Percentiles rank a stretch among this genome's conserved stretches.
Conservation (phyloP, 2,888 invertebrate genomes). For the Lampropteryx suffumata region DNA sequence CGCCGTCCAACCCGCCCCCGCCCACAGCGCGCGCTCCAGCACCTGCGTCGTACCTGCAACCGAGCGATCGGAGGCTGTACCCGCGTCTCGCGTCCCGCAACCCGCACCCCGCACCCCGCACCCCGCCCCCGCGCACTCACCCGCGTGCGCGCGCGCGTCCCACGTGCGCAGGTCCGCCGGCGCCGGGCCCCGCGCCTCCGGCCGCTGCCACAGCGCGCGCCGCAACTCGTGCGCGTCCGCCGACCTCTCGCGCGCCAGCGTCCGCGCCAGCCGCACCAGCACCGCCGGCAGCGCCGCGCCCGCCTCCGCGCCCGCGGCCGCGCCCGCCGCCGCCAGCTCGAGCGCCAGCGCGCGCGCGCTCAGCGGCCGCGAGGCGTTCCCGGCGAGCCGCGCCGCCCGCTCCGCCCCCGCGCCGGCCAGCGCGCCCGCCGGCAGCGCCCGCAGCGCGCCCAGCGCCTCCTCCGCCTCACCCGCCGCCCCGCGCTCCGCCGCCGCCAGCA, state of each 20-base stretch:
- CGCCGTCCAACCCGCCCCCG: slow-evolving; percentile 41
- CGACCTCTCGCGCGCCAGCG: slow-evolving; percentile 33
- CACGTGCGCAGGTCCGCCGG: slow-evolving; percentile 37
- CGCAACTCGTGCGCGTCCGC: slow-evolving; percentile 52
- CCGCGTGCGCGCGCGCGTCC: slow-evolving; percentile 46
- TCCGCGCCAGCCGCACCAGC: slow-evolving; percentile 35
- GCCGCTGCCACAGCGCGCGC: slow-evolving; percentile 57
- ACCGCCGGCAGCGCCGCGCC: slow-evolving; percentile 38
- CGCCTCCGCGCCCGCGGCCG: slow-evolving; percentile 30
- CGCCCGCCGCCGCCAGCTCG: slow-evolving; percentile 41
- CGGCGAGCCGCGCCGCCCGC: slow-evolving; percentile 36
- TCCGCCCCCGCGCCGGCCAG: slow-evolving; percentile 28
- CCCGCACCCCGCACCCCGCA: not conserved
- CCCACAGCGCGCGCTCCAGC: slow-evolving; percentile 48
- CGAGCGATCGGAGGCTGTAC: too few species aligned
- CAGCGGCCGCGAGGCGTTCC: slow-evolving; percentile 37
- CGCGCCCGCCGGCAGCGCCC: slow-evolving; percentile 29
- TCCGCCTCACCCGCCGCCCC: slow-evolving; percentile 24
- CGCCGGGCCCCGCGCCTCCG: slow-evolving; percentile 38
- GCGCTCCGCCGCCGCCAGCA: slow-evolving; percentile 47
- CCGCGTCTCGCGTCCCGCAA: not conserved
- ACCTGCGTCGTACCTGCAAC: slow-evolving; percentile 46
- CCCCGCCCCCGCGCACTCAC: slow-evolving; percentile 23
- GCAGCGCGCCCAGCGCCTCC: slow-evolving; percentile 40
- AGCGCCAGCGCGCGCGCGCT: slow-evolving; percentile 55